A percentile compares a stretch with the other conserved stretches of the same genome.
Evolutionary conservation across 2,113 vertebrate genomes (phyloP).

Genomic region (Catharus fuscescens): DNA sequence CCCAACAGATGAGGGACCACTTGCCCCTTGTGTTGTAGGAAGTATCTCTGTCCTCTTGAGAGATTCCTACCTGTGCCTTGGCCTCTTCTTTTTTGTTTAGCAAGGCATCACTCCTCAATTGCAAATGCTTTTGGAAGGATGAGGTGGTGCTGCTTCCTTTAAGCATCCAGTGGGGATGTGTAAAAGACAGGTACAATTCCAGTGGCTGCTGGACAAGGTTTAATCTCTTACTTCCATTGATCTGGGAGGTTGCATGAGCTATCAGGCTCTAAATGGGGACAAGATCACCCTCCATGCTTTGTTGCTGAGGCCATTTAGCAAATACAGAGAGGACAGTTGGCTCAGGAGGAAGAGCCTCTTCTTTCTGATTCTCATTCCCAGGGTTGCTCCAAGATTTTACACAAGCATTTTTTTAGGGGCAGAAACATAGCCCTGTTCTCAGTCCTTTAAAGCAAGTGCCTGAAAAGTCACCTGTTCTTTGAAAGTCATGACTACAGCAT

Average conservation of each 20-base stretch:
- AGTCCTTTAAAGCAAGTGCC: background rate
- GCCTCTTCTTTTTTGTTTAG: background rate
- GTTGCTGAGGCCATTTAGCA: background rate
- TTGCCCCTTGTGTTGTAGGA: rapidly evolving
- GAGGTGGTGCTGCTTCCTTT: background rate
- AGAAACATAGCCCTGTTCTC: background rate
- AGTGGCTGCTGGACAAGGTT: background rate
- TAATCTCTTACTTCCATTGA: background rate
- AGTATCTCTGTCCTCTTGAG: background rate
- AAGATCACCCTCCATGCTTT: background rate
- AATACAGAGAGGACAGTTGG: background rate
- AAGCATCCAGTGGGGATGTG: background rate
- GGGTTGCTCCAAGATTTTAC: background rate
- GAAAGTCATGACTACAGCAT: background rate
- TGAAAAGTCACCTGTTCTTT: background rate
- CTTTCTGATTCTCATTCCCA: background rate
- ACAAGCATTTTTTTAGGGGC: background rate
- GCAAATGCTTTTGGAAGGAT: background rate
- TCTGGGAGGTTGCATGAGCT: background rate
- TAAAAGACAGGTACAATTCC: background rate
- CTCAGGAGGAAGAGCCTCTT: background rate
- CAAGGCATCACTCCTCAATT: background rate
- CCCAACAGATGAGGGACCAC: rapidly evolving
- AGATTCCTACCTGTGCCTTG: background rate
- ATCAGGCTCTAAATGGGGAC: background rate